Evolutionary conservation across 2,113 vertebrate genomes (phyloP).

Genomic region (Alligator mississippiensis): DNA sequence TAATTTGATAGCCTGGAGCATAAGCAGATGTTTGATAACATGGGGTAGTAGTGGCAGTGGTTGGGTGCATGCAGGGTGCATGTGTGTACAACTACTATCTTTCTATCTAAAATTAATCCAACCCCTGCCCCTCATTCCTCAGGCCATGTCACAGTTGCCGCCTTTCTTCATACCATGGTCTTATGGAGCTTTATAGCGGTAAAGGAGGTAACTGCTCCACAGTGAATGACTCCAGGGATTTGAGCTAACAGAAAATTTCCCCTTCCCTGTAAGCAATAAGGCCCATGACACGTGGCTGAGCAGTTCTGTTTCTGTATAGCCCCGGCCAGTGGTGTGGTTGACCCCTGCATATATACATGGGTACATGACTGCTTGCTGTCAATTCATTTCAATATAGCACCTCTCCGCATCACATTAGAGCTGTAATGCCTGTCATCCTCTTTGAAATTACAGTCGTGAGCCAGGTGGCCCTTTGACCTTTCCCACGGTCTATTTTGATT

Average conservation of each 20-base stretch:
- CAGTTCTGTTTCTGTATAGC: not conserved
- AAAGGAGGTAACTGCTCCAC: not conserved
- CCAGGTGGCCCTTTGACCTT: not conserved
- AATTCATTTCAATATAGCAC: not conserved
- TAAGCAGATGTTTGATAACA: not conserved
- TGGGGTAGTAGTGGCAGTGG: not conserved
- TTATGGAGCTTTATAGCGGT: not conserved
- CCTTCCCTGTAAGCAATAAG: not conserved
- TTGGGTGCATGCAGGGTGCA: not conserved
- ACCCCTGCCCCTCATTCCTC: not conserved
- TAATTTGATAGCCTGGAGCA: not conserved
- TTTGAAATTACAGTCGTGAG: not conserved
- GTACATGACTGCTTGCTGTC: not conserved
- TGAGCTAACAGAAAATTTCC: not conserved
- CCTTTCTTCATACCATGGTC: not conserved
- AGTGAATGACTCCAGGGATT: not conserved
- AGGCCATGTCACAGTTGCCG: not conserved
- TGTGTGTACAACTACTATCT: not conserved
- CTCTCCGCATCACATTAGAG: not conserved
- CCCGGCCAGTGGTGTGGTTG: not conserved
- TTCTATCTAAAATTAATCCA: slow-evolving; percentile 23
- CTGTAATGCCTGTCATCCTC: not conserved
- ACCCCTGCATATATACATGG: not conserved
- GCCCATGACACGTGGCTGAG: not conserved
- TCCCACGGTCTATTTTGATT: not conserved